Conservation (phyloP, 2,888 invertebrate species). For the Rapana venosa region DNA sequence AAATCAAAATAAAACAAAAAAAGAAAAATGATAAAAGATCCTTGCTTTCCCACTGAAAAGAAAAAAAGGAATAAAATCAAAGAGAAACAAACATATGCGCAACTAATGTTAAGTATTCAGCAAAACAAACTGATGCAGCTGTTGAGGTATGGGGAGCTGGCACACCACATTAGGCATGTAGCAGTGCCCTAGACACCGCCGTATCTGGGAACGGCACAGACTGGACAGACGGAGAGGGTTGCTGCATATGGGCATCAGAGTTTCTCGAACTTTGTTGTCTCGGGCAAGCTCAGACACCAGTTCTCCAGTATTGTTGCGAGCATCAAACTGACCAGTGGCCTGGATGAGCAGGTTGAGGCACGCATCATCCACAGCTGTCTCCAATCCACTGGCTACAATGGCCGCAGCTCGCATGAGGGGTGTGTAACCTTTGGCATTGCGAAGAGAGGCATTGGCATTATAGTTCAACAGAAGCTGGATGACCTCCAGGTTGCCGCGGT, state of each 20-base stretch:
- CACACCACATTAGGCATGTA: conserved; percentile 72
- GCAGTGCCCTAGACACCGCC: conserved; percentile 65
- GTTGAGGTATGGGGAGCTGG: conserved; percentile 69
- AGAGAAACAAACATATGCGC: no score
- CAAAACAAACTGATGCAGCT: conserved; percentile 66
- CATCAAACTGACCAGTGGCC: conserved; percentile 71
- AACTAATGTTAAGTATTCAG: conserved; percentile 43
- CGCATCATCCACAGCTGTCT: conserved; percentile 70
- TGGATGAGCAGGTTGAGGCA: conserved; percentile 72
- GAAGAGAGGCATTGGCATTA: conserved; percentile 69
- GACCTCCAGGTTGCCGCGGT: conserved; percentile 66
- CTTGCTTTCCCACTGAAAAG: no score
- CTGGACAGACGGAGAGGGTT: conserved; percentile 66
- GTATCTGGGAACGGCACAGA: conserved; percentile 68
- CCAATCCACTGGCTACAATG: conserved; percentile 71
- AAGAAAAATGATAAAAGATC: no score
- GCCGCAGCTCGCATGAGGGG: conserved; percentile 68
- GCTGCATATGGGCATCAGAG: conserved; percentile 61
- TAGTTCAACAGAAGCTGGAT: conserved; percentile 73
- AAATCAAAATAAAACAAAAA: no score
- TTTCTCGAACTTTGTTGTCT: conserved; percentile 70
- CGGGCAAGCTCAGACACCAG: conserved; percentile 59
- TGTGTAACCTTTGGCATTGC: conserved; percentile 68
- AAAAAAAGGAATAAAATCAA: no score
- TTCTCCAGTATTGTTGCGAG: conserved; percentile 62